Percentiles rank a stretch among this genome's conserved stretches.
These are phyloP conservation scores for Meloidogyne hapla DNA, from an alignment of 1,140 invertebrate species.

Conservation along the genomic window DNA sequence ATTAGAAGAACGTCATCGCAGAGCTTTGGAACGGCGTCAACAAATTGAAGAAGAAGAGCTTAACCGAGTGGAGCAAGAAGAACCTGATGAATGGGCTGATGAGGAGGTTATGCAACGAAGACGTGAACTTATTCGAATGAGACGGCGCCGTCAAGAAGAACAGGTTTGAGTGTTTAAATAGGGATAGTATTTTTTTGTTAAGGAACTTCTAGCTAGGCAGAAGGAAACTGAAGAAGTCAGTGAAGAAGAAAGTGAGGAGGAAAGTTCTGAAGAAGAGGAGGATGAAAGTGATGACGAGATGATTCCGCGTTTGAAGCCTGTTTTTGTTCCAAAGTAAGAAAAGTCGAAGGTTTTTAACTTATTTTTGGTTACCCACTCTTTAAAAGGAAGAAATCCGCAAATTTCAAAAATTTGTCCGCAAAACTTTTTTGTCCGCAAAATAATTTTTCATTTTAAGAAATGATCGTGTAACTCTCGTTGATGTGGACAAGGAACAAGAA, in stretches of 20 bases:
- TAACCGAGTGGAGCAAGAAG: slow-evolving; percentile 55
- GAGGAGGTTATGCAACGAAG: slow-evolving; percentile 73
- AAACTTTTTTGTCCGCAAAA: not conserved
- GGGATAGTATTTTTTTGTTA: slow-evolving; percentile 10
- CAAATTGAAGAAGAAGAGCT: slow-evolving; percentile 56
- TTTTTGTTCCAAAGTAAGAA: slow-evolving; percentile 83
- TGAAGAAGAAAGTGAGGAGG: slow-evolving; percentile 72
- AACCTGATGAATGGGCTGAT: slow-evolving; percentile 71
- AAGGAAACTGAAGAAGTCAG: slow-evolving; percentile 70
- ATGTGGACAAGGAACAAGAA: slow-evolving; percentile 82
- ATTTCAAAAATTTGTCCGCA: not conserved
- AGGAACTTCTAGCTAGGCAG: slow-evolving; percentile 69
- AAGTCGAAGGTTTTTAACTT: too few relatives aligned
- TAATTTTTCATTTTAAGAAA: slow-evolving; percentile 65
- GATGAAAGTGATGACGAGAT: slow-evolving; percentile 76
- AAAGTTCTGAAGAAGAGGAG: slow-evolving; percentile 75
- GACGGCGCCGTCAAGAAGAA: slow-evolving; percentile 72
- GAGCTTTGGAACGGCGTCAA: slow-evolving; percentile 38
- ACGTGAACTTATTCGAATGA: slow-evolving; percentile 73
- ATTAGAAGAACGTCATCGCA: slow-evolving; percentile 29
- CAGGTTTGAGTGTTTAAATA: slow-evolving; percentile 65
- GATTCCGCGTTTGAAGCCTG: slow-evolving; percentile 85
- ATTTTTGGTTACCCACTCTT: too few relatives aligned
- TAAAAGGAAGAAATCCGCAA: too few relatives aligned
- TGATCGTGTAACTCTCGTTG: slow-evolving; percentile 89